phyloP scores from a whole-genome alignment of 2,888 invertebrate genomes.

The Polydrusus tereticollis region DNA sequence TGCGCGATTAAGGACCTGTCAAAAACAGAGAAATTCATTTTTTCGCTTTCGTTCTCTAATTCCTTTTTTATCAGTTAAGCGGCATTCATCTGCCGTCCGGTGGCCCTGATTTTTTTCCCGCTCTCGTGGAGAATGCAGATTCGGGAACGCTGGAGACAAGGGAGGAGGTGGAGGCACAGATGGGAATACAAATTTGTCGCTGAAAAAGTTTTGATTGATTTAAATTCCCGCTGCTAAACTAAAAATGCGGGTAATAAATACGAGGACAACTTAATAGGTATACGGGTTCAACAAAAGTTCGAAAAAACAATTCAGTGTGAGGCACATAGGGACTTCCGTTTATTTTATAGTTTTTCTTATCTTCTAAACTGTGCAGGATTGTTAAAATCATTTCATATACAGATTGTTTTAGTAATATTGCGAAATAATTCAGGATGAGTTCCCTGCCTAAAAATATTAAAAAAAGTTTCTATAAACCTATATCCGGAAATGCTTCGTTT shows the following conservation, averaged over 20 bases:
- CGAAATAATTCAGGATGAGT: too few species aligned
- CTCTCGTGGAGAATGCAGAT: constrained; percentile 41
- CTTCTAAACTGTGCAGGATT: too few species aligned
- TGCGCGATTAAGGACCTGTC: constrained; percentile 69
- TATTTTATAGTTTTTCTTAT: too few species aligned
- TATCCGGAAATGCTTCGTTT: too few species aligned
- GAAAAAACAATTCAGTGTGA: not conserved
- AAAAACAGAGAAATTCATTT: constrained; percentile 70
- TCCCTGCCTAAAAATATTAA: too few species aligned
- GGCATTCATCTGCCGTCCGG: constrained; percentile 66
- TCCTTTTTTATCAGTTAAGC: constrained; percentile 69
- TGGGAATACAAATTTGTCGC: constrained; percentile 29
- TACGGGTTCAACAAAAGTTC: not conserved
- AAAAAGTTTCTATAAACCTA: too few species aligned
- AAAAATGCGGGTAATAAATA: constrained; percentile 3
- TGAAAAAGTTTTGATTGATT: constrained; percentile 34
- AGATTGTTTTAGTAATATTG: too few species aligned
- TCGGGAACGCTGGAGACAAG: constrained; percentile 3
- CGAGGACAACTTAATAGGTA: not conserved
- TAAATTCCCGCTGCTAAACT: constrained; percentile 18
- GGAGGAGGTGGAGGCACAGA: constrained; percentile 17
- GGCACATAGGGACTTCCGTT: too few species aligned
- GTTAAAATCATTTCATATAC: too few species aligned
- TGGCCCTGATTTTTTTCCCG: constrained; percentile 41
- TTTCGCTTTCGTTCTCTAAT: constrained; percentile 69